Evolutionary conservation across 2,113 vertebrate species (phyloP).

Genomic region (Hippocampus mohnikei): DNA sequence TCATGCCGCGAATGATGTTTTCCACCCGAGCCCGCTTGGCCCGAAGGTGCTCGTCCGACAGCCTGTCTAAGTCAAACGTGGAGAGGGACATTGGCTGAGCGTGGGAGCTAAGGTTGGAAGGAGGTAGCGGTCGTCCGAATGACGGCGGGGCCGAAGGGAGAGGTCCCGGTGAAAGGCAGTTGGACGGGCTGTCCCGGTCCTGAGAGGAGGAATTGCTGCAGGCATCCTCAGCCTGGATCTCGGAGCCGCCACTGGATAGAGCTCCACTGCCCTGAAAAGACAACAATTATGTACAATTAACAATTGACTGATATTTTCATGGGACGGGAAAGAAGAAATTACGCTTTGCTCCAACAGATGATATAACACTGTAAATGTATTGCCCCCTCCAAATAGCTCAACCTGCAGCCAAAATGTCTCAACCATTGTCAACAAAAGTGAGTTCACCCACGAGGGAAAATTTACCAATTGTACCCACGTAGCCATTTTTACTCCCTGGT

Average conservation of each 20-base stretch:
- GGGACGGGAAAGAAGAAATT: background rate
- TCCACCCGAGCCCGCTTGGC: constrained; percentile 97
- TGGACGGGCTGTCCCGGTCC: constrained; percentile 89
- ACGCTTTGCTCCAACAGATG: background rate
- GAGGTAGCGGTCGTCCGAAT: constrained; percentile 77
- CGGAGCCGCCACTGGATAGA: constrained; percentile 95
- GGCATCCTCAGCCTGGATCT: constrained; percentile 94
- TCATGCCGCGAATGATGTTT: constrained; percentile 99
- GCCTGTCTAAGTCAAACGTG: constrained; percentile 93
- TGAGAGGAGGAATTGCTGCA: constrained; percentile 93
- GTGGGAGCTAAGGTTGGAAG: constrained; percentile 66
- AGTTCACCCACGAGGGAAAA: background rate
- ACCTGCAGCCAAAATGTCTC: background rate
- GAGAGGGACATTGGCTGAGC: constrained; percentile 80
- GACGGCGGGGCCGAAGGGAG: constrained; percentile 48
- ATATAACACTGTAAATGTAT: background rate
- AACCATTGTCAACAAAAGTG: background rate
- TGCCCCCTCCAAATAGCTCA: background rate
- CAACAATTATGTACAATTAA: background rate
- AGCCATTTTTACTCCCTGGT: background rate
- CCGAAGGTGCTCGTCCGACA: constrained; percentile 95
- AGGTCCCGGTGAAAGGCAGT: constrained; percentile 92
- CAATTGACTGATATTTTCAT: background rate
- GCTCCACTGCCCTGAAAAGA: constrained; percentile 76
- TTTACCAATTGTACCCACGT: background rate